Evolutionary conservation across 2,888 invertebrate species (phyloP).

Genomic region (Argyra leucocephala): DNA sequence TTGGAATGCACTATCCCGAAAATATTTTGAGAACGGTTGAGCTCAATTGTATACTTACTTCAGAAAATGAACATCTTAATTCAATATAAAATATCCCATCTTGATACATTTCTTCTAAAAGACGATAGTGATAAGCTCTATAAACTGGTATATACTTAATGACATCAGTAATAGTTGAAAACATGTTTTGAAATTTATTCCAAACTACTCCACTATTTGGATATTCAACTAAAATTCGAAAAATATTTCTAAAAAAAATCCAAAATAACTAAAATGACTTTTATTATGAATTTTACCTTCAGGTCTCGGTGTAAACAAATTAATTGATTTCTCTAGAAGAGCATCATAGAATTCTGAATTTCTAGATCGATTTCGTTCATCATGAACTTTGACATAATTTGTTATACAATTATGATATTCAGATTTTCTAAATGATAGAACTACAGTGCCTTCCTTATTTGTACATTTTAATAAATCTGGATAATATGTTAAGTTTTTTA

Average conservation of each 20-base stretch:
- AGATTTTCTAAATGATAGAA: slow-evolving; percentile 28
- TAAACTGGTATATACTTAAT: slow-evolving; percentile 48
- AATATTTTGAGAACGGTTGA: too few relatives aligned
- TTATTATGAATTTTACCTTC: slow-evolving; percentile 33
- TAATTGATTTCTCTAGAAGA: slow-evolving; percentile 48
- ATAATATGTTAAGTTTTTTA: slow-evolving; percentile 47
- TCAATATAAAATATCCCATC: slow-evolving; percentile 58
- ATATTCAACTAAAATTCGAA: slow-evolving; percentile 33
- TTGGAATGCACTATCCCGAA: too few relatives aligned
- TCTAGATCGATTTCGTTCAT: slow-evolving; percentile 39
- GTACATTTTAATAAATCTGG: slow-evolving; percentile 35
- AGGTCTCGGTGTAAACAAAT: slow-evolving; percentile 48
- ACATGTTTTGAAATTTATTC: slow-evolving; percentile 47
- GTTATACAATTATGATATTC: slow-evolving; percentile 29
- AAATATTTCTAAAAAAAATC: neutral
- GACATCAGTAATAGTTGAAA: slow-evolving; percentile 44
- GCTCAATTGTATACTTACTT: slow-evolving; percentile 25
- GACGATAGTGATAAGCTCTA: slow-evolving; percentile 48
- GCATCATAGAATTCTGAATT: slow-evolving; percentile 46
- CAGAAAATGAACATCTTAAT: slow-evolving; percentile 40
- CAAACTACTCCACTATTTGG: slow-evolving; percentile 41
- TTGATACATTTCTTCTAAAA: slow-evolving; percentile 48
- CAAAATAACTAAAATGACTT: neutral
- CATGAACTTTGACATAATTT: slow-evolving; percentile 30
- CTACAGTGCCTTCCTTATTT: slow-evolving; percentile 24